Conservation (phyloP, 2,113 vertebrate species). For the Manacus vitellinus region DNA sequence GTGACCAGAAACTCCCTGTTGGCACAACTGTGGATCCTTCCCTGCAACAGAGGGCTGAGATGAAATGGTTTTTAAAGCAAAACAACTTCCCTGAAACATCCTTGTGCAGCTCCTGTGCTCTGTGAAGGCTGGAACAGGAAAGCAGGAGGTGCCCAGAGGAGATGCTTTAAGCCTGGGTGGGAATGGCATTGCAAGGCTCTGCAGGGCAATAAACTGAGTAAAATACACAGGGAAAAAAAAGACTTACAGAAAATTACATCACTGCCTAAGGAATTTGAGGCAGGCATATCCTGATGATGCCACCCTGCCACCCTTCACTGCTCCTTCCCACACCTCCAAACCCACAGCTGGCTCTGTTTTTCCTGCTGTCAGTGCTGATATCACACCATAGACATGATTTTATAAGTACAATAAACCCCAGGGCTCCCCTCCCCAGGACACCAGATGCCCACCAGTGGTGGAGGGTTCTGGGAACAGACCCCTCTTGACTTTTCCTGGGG, state of each 20-base stretch:
- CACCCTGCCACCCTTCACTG: background rate
- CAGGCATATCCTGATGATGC: background rate
- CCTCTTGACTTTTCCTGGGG: background rate
- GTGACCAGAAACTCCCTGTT: background rate
- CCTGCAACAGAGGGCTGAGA: background rate
- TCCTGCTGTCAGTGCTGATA: background rate
- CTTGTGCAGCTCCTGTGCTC: background rate
- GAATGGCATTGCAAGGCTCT: background rate
- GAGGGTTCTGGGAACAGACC: background rate
- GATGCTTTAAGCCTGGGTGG: background rate
- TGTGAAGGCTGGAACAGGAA: background rate
- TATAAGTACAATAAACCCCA: background rate
- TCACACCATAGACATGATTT: background rate
- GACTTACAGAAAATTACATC: rapidly evolving
- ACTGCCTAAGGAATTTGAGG: background rate
- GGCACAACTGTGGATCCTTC: background rate
- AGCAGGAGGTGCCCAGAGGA: background rate
- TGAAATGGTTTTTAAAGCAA: background rate
- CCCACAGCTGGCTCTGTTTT: background rate
- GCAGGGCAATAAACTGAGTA: background rate
- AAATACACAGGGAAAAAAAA: background rate
- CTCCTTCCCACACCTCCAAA: background rate
- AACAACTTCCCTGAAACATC: background rate
- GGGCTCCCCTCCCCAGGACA: background rate
- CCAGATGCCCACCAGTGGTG: rapidly evolving